phyloP scores from a whole-genome alignment of 2,888 invertebrate genomes.

The Onthophagus sagittarius region DNA sequence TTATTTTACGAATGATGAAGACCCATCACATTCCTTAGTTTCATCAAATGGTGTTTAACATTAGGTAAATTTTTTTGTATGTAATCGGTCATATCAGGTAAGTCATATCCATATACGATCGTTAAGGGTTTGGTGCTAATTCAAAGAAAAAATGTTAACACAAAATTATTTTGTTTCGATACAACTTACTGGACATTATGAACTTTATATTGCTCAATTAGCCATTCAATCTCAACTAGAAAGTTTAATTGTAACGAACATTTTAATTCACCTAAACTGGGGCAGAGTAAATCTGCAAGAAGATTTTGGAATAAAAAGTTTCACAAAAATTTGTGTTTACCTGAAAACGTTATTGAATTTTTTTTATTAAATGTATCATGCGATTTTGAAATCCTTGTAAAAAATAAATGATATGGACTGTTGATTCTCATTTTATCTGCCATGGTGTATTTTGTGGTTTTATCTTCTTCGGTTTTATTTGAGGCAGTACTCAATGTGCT shows the following conservation, averaged over 20 bases:
- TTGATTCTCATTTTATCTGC: slow-evolving; percentile 61
- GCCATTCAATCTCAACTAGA: slow-evolving; percentile 88
- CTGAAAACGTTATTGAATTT: slow-evolving; percentile 66
- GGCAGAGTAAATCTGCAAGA: slow-evolving; percentile 69
- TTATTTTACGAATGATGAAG: slow-evolving; percentile 75
- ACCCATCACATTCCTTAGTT: slow-evolving; percentile 75
- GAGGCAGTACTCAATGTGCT: neutral
- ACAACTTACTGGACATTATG: slow-evolving; percentile 8
- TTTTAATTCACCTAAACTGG: slow-evolving; percentile 70
- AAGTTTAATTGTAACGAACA: slow-evolving; percentile 85
- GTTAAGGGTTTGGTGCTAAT: slow-evolving; percentile 65
- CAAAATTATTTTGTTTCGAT: neutral
- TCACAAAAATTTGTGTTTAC: slow-evolving; percentile 39
- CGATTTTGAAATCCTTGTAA: slow-evolving; percentile 66
- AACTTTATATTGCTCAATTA: slow-evolving; percentile 78
- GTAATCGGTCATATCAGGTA: slow-evolving; percentile 47
- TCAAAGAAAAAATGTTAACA: slow-evolving; percentile 4
- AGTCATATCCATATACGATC: slow-evolving; percentile 73
- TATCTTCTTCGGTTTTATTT: slow-evolving; percentile 24
- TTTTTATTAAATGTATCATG: slow-evolving; percentile 61
- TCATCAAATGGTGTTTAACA: slow-evolving; percentile 63
- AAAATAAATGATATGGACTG: slow-evolving; percentile 72
- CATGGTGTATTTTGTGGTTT: slow-evolving; percentile 53
- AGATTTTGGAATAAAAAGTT: neutral
- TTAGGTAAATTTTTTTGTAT: slow-evolving; percentile 57